A percentile compares a stretch with the other conserved stretches of the same genome.
phyloP scores from a whole-genome alignment of 2,113 vertebrate genomes.

The Centrocercus urophasianus region DNA sequence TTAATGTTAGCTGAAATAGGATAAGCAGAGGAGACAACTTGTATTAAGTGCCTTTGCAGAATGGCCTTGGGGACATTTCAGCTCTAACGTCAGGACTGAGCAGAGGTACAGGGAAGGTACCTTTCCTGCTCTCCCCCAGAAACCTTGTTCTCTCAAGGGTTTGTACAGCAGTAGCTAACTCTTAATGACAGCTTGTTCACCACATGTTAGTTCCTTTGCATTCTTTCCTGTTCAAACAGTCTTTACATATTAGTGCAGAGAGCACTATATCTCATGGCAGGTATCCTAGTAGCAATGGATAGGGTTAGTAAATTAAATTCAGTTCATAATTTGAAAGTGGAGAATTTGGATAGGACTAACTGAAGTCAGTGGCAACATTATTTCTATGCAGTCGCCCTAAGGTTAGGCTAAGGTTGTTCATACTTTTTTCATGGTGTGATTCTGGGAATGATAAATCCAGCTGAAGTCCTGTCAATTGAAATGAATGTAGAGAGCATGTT shows the following conservation, averaged over 20 bases:
- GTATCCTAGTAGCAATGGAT: not conserved
- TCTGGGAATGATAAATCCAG: not conserved
- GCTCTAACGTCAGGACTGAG: not conserved
- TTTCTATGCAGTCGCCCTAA: not conserved
- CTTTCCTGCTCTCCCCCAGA: not conserved
- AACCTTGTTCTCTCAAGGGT: not conserved
- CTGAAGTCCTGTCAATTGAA: not conserved
- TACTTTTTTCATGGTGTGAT: not conserved
- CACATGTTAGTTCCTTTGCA: not conserved
- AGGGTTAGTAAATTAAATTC: not conserved
- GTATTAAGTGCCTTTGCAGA: not conserved
- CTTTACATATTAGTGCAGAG: not conserved
- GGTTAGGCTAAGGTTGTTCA: not conserved
- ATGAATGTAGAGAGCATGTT: not conserved
- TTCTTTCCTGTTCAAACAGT: not conserved
- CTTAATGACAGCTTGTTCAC: not conserved
- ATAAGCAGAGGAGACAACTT: not conserved
- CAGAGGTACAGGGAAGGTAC: not conserved
- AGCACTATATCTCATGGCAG: not conserved
- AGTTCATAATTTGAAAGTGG: not conserved
- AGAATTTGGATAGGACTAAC: not conserved
- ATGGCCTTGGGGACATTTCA: not conserved
- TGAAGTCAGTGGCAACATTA: not conserved
- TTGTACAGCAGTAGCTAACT: not conserved
- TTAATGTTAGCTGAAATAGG: constrained; percentile 21